phyloP scores from a whole-genome alignment of 2,113 vertebrate genomes.

The Sclerurus mexicanus region DNA sequence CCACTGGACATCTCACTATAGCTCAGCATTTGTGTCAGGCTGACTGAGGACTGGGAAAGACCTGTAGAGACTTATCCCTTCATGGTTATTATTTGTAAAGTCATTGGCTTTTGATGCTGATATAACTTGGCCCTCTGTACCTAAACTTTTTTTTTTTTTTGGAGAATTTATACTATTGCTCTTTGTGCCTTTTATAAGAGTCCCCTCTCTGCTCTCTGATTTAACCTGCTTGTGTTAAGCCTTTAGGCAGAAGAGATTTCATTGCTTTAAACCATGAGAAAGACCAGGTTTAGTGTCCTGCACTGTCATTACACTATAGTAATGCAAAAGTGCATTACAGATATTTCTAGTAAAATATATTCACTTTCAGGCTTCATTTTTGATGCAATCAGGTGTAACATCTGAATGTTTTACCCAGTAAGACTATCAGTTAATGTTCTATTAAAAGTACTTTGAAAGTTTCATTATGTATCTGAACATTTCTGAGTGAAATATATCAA shows the following conservation, averaged over 20 bases:
- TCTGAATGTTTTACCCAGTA: not conserved
- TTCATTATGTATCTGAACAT: not conserved
- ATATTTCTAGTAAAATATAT: not conserved
- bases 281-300: not conserved
- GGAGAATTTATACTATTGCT: not conserved
- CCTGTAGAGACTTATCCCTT: not conserved
- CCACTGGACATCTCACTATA: not conserved
- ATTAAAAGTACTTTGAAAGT: not conserved
- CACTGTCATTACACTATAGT: not conserved
- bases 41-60: not conserved
- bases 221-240: not conserved
- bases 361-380: not conserved
- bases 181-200: not conserved
- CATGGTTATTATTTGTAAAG: not conserved
- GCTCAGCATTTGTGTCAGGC: not conserved
- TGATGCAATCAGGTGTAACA: not conserved
- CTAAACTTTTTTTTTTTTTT: not conserved
- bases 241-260: not conserved
- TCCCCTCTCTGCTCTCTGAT: not conserved
- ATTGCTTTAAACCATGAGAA: not conserved
- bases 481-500: not conserved
- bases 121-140: not conserved
- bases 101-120: not conserved
- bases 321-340: not conserved
- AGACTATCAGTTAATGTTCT: not conserved